Conservation (phyloP, 1,140 invertebrate genomes). For the Leptoteleia sp. region DNA sequence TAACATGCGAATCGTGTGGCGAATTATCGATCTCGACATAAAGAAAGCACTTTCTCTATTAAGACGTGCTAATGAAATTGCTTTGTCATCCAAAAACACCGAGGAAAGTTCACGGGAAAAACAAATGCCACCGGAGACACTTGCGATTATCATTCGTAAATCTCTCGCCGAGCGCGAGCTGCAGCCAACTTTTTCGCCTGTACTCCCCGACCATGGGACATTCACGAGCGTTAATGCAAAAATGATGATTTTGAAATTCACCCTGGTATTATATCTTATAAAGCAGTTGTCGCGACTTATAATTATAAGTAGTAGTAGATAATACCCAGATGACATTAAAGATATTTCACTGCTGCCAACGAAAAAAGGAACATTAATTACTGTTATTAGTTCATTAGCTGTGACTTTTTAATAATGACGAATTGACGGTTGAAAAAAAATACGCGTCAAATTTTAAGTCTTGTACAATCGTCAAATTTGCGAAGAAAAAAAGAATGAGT, state of each 20-base stretch:
- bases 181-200: slow-evolving; percentile 15
- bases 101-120: slow-evolving; percentile 43
- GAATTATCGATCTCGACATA: slow-evolving; percentile 22
- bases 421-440: no score
- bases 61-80: slow-evolving; percentile 36
- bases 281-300: background rate
- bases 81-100: slow-evolving; percentile 47
- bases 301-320: background rate
- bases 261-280: background rate
- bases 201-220: no score
- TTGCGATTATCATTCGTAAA: slow-evolving; percentile 25
- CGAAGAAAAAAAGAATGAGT: no score
- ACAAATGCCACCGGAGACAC: slow-evolving; percentile 9
- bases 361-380: background rate
- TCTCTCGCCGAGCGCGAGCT: slow-evolving; percentile 2
- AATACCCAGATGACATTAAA: background rate
- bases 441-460: no score
- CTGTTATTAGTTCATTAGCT: background rate
- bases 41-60: slow-evolving; percentile 51
- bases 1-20: slow-evolving; percentile 37
- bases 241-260: slow-evolving; percentile 1
- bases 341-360: background rate
- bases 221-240: background rate
- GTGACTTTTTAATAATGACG: no score
- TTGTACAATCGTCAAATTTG: no score